Evolutionary conservation across 2,888 invertebrate species (phyloP).

Genomic region (Idaea dimidiata): DNA sequence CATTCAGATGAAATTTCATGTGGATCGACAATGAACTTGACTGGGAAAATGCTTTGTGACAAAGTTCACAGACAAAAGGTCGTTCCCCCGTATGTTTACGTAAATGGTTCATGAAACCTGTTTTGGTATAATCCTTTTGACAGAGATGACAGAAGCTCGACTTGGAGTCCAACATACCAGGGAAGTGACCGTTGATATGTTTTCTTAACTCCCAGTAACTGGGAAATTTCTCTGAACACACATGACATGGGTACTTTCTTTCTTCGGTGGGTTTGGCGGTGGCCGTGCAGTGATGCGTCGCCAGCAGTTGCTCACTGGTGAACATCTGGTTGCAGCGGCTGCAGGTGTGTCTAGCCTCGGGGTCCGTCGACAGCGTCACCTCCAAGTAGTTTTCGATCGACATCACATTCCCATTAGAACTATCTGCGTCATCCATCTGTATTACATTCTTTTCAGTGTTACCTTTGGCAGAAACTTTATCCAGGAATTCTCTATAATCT

Average conservation of each 20-base stretch:
- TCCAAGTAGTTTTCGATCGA: conserved; percentile 78
- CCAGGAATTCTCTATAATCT: conserved; percentile 66
- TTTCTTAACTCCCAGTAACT: conserved; percentile 77
- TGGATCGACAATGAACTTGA: conserved; percentile 78
- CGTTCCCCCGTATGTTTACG: conserved; percentile 77
- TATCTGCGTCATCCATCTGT: conserved; percentile 69
- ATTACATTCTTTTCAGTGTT: conserved; percentile 57
- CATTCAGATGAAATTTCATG: conserved; percentile 78
- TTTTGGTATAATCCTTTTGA: conserved; percentile 78
- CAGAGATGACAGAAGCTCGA: conserved; percentile 79
- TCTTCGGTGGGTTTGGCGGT: conserved; percentile 73
- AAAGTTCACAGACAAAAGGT: conserved; percentile 78
- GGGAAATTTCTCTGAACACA: conserved; percentile 75
- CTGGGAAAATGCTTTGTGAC: conserved; percentile 77
- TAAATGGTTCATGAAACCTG: conserved; percentile 78
- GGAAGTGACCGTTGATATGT: conserved; percentile 75
- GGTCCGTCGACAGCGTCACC: conserved; percentile 75
- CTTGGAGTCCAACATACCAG: conserved; percentile 77
- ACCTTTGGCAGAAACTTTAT: conserved; percentile 71
- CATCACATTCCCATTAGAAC: conserved; percentile 75
- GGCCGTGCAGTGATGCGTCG: conserved; percentile 68
- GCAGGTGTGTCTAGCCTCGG: conserved; percentile 76
- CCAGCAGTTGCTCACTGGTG: conserved; percentile 66
- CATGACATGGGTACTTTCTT: conserved; percentile 76
- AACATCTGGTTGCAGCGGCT: conserved; percentile 77